Conservation (phyloP, 92 coral and sea anemone genomes). For the Porites cylindrica region DNA sequence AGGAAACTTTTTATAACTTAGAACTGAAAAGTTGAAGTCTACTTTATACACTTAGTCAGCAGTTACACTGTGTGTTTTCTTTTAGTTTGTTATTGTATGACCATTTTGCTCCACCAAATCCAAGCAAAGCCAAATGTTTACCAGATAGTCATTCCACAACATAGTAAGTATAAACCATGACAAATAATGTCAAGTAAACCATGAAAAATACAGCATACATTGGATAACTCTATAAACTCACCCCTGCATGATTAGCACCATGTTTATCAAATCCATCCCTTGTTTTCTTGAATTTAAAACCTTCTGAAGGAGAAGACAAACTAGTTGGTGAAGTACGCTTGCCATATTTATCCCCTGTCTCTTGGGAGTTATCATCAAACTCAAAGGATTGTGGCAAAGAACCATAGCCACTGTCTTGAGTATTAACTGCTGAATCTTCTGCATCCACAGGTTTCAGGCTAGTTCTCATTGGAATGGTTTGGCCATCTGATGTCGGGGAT, state of each 20-base stretch:
- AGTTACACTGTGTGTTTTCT: too few relatives aligned
- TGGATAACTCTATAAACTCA: background rate
- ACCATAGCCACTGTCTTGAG: constrained; percentile 91
- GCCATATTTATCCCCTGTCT: constrained; percentile 81
- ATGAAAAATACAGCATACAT: too few relatives aligned
- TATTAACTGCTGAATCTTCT: constrained; percentile 38
- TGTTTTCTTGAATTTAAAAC: constrained; percentile 78
- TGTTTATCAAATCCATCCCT: constrained; percentile 78
- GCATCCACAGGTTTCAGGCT: constrained; percentile 54
- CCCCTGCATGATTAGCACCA: constrained; percentile 42
- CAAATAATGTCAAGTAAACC: too few relatives aligned
- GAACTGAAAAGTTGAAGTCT: too few relatives aligned
- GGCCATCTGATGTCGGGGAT: constrained; percentile 68
- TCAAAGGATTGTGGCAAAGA: constrained; percentile 80
- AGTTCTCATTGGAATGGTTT: constrained; percentile 49
- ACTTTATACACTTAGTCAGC: too few relatives aligned
- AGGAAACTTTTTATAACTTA: too few relatives aligned
- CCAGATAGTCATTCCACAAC: background rate
- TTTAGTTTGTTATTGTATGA: too few relatives aligned
- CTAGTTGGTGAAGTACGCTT: constrained; percentile 92
- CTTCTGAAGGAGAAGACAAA: constrained; percentile 87
- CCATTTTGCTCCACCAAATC: too few relatives aligned
- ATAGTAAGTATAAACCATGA: too few relatives aligned
- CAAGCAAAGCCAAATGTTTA: too few relatives aligned
- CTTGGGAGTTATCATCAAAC: constrained; percentile 74